These are phyloP conservation scores for Nematolebias whitei DNA, from an alignment of 2,113 vertebrate species.

Conservation along the genomic window DNA sequence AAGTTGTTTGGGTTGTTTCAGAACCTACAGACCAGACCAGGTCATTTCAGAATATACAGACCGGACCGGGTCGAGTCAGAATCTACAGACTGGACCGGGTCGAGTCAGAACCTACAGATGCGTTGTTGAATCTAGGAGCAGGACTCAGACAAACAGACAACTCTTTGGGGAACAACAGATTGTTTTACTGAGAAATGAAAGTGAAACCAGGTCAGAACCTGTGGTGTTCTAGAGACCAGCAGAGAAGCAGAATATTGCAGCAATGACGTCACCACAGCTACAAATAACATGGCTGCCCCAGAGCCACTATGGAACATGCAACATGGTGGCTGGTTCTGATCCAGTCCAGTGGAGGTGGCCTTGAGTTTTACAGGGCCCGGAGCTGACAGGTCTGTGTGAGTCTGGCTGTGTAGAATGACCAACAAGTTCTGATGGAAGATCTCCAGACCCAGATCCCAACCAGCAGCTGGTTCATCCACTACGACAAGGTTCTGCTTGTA, in stretches of 20 bases:
- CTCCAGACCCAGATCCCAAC: too few relatives aligned
- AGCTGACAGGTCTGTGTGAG: constrained; percentile 24
- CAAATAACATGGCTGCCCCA: constrained; percentile 74
- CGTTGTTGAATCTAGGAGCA: too few relatives aligned
- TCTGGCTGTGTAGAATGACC: too few relatives aligned
- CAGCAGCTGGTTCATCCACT: too few relatives aligned
- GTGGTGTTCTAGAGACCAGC: constrained; percentile 73
- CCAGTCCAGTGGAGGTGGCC: constrained; percentile 43
- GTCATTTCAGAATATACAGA: too few relatives aligned
- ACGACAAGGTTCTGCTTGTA: too few relatives aligned
- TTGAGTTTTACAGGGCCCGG: constrained; percentile 26
- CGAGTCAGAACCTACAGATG: too few relatives aligned
- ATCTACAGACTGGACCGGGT: too few relatives aligned
- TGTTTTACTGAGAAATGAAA: constrained; percentile 73
- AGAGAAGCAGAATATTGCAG: constrained; percentile 74
- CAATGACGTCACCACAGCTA: constrained; percentile 72
- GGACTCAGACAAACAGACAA: constrained; percentile 27
- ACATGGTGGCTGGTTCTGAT: constrained; percentile 68
- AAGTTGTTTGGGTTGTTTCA: too few relatives aligned
- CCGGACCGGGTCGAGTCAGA: too few relatives aligned
- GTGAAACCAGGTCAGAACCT: constrained; percentile 74
- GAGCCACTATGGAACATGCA: constrained; percentile 76
- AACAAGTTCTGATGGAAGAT: too few relatives aligned
- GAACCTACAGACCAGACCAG: too few relatives aligned
- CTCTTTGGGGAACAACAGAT: constrained; percentile 67